Conservation (phyloP, 2,888 invertebrate species). For the Caenorhabditis sulstoni region DNA sequence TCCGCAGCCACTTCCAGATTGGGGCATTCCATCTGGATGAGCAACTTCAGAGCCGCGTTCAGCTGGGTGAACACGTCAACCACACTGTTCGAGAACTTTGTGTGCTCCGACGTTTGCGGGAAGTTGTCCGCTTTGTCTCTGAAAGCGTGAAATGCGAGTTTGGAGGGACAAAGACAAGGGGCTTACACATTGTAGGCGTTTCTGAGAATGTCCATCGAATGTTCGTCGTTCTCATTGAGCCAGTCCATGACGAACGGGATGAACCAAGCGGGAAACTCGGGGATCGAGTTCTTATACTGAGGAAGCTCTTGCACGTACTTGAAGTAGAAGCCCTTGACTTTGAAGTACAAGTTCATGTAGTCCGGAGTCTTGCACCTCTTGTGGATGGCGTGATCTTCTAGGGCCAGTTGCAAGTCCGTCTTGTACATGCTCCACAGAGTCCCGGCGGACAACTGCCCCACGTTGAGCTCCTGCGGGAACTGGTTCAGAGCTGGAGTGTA, state of each 20-base stretch:
- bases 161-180: background rate
- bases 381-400: constrained; percentile 96
- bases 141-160: constrained; percentile 19
- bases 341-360: constrained; percentile 99
- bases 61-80: constrained; percentile 99
- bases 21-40: constrained; percentile 93
- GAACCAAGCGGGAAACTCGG: constrained; percentile 99
- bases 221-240: constrained; percentile 99
- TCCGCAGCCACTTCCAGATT: constrained; percentile 99
- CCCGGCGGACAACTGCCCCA: constrained; percentile 96
- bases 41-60: constrained; percentile 99
- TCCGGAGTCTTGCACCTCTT: constrained; percentile 96
- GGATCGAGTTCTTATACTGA: constrained; percentile 95
- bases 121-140: constrained; percentile 86
- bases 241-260: constrained; percentile 99
- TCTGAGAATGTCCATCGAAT: constrained; percentile 97
- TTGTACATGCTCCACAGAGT: constrained; percentile 98
- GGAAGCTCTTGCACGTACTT: constrained; percentile 98
- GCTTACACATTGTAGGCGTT: constrained; percentile 92
- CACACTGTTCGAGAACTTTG: constrained; percentile 98
- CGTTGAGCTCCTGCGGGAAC: constrained; percentile 89
- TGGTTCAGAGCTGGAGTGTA: constrained; percentile 98
- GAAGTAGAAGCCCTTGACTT: constrained; percentile 95
- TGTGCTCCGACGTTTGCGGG: constrained; percentile 98
- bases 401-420: constrained; percentile 92